Percentiles rank a stretch among this genome's conserved stretches.
Evolutionary conservation across 2,113 vertebrate species (phyloP).

Genomic region (Laticauda laticaudata): DNA sequence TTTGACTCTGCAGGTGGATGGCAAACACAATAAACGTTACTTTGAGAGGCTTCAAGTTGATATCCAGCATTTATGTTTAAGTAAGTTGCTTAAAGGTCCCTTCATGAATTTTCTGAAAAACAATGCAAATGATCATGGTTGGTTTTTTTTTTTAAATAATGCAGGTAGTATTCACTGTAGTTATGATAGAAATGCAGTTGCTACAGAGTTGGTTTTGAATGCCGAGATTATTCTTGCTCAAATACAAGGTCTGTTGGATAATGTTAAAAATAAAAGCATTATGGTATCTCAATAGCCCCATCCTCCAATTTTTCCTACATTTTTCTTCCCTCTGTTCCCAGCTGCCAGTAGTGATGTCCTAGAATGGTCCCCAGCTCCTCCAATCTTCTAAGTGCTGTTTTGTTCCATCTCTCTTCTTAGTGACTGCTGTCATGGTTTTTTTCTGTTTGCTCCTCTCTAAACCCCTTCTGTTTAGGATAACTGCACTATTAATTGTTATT

Average conservation of each 20-base stretch:
- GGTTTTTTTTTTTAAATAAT: background rate
- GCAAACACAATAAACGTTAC: constrained; percentile 82
- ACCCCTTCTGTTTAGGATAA: background rate
- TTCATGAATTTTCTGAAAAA: background rate
- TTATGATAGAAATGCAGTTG: background rate
- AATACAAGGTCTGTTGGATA: no score
- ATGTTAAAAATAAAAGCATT: background rate
- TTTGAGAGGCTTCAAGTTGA: constrained; percentile 95
- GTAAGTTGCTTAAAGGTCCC: constrained; percentile 69
- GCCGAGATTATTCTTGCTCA: background rate
- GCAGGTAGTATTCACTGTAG: background rate
- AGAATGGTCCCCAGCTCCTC: background rate
- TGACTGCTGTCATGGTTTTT: background rate
- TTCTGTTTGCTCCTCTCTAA: background rate
- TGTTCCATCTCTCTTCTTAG: background rate
- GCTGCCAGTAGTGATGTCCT: background rate
- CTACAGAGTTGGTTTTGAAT: background rate
- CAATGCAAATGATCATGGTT: background rate
- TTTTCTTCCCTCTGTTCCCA: background rate
- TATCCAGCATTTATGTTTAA: constrained; percentile 91
- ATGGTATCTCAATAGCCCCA: background rate
- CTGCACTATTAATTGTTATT: background rate
- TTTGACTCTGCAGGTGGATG: constrained; percentile 82
- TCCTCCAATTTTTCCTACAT: background rate
- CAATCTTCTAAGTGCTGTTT: background rate